Percentiles rank a stretch among this genome's conserved stretches.
Evolutionary conservation across 35 echinoderm and acorn worm species (phyloP).

Genomic region (Acanthaster planci): DNA sequence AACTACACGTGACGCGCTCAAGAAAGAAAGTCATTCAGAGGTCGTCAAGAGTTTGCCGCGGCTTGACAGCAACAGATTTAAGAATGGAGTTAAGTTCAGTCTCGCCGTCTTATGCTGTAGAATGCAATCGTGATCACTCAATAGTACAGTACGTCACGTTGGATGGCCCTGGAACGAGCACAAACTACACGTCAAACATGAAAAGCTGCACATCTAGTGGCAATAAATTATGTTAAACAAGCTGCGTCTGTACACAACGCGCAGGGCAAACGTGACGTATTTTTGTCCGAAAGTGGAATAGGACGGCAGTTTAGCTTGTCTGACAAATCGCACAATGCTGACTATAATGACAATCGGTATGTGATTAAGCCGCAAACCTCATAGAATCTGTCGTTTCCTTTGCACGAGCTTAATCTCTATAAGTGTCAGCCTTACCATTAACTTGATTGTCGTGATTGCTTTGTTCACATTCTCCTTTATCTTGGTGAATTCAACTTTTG

Average conservation of each 20-base stretch:
- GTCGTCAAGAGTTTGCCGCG: not conserved
- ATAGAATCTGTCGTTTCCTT: not conserved
- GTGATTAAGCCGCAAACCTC: not conserved
- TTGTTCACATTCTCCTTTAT: constrained; percentile 1
- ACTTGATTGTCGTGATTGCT: not conserved
- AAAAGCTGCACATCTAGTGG: not conserved
- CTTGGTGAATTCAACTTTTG: not conserved
- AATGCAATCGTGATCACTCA: not conserved
- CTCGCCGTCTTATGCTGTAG: not conserved
- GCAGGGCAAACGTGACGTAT: not conserved
- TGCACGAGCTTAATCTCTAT: not conserved
- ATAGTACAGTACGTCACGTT: constrained; percentile 21
- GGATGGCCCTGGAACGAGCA: constrained; percentile 10
- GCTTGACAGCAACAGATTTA: not conserved
- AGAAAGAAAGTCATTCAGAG: not conserved
- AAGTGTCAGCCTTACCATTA: constrained; percentile 30
- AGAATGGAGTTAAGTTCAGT: not conserved
- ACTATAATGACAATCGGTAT: constrained; percentile 1
- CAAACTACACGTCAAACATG: not conserved
- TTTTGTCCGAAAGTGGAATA: not conserved
- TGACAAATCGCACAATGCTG: not conserved
- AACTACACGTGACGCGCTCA: too few species aligned
- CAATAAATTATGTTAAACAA: constrained; percentile 10
- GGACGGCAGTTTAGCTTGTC: constrained; percentile 5
- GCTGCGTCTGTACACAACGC: not conserved